phyloP scores from a whole-genome alignment of 2,113 vertebrate genomes.

The Psophia crepitans region DNA sequence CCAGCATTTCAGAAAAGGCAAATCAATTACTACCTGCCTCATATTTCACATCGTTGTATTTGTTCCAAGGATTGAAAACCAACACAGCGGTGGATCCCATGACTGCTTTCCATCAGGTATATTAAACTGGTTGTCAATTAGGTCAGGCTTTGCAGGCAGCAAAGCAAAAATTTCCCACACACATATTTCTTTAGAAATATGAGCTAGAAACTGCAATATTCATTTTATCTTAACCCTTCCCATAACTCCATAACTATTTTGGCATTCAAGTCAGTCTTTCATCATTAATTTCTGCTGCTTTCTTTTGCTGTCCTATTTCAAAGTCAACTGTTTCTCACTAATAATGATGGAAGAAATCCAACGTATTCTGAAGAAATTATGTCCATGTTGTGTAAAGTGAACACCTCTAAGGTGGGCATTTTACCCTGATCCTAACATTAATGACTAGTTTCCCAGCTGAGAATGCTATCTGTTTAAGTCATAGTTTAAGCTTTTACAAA shows the following conservation, averaged over 20 bases:
- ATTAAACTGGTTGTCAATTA: not conserved
- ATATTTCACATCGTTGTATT: not conserved
- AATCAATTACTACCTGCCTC: constrained; percentile 17
- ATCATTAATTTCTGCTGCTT: not conserved
- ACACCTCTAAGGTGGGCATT: not conserved
- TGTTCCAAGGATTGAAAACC: constrained; percentile 7
- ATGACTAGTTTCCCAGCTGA: not conserved
- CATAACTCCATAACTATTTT: not conserved
- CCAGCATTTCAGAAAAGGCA: constrained; percentile 8
- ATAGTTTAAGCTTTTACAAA: constrained; percentile 14
- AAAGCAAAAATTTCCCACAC: not conserved
- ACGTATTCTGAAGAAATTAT: not conserved
- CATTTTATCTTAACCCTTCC: not conserved
- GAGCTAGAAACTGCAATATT: not conserved
- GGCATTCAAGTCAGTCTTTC: not conserved
- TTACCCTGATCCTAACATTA: not conserved
- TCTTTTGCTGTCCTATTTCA: not conserved
- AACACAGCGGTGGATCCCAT: not conserved
- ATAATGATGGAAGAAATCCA: not conserved
- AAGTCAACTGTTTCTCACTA: not conserved
- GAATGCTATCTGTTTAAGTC: not conserved
- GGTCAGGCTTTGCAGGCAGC: not conserved
- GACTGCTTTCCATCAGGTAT: not conserved
- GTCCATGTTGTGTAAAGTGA: not conserved
- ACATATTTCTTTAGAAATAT: not conserved